phyloP scores from a whole-genome alignment of 2,888 invertebrate species.

The Pecten maximus region DNA sequence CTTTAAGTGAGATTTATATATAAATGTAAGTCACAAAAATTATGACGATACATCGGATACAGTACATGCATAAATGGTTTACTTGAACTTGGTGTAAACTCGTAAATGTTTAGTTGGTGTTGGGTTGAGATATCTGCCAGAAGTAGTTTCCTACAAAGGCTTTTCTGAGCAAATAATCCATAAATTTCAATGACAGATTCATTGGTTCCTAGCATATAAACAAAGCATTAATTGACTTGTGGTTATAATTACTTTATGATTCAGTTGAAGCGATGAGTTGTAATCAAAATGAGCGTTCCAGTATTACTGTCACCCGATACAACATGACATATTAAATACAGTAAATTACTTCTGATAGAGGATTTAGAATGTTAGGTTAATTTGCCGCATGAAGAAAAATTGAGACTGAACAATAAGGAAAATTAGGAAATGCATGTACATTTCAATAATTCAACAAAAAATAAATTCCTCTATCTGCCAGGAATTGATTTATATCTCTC shows the following conservation, averaged over 20 bases:
- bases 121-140: neutral
- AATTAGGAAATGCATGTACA: neutral
- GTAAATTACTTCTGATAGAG: too few species aligned
- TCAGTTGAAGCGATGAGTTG: neutral
- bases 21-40: too few species aligned
- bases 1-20: too few species aligned
- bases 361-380: neutral
- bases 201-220: neutral
- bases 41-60: too few species aligned
- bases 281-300: neutral
- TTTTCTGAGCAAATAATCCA: neutral
- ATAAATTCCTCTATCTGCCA: neutral
- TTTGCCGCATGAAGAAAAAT: neutral
- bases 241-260: neutral
- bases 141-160: neutral
- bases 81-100: too few species aligned
- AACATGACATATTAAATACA: neutral
- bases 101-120: too few species aligned
- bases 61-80: too few species aligned
- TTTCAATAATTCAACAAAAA: neutral
- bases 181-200: slow-evolving; percentile 12
- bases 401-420: neutral
- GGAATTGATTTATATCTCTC: neutral
- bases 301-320: too few species aligned
- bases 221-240: neutral